These are phyloP conservation scores for Columba guinea DNA, from an alignment of 2,797 vertebrate genomes.

Conservation along the genomic window DNA sequence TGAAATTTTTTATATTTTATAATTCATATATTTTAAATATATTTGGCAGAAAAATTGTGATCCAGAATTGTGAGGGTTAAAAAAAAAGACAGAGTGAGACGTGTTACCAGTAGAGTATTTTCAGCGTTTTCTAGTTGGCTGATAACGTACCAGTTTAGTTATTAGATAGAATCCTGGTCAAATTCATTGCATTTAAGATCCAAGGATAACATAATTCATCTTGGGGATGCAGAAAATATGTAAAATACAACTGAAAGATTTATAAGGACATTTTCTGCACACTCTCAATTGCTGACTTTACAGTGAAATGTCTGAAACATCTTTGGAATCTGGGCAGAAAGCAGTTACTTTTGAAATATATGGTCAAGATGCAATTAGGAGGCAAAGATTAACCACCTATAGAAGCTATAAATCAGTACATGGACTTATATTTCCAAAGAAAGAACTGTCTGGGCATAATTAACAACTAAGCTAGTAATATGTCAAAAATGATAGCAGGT, in stretches of 20 bases:
- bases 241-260: constrained; percentile 37
- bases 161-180: background rate
- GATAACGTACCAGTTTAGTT: background rate
- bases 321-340: constrained; percentile 21
- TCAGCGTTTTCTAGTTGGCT: background rate
- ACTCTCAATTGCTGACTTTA: background rate
- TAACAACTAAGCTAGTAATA: background rate
- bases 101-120: background rate
- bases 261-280: constrained; percentile 7
- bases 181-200: background rate
- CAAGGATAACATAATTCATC: constrained; percentile 11
- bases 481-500: constrained; percentile 7
- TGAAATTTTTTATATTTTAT: background rate
- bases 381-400: constrained; percentile 31
- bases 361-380: constrained; percentile 9
- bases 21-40: background rate
- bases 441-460: constrained; percentile 24
- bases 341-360: constrained; percentile 49
- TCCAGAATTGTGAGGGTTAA: background rate
- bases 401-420: constrained; percentile 27
- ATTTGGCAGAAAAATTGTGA: background rate
- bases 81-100: background rate
- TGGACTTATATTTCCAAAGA: constrained; percentile 1
- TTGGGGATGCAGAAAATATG: background rate
- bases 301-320: constrained; percentile 17